Evolutionary conservation across 2,888 invertebrate genomes (phyloP), one percentile per base, ranked within the genome.

Genomic region (Macrophya alboannulata): DNA sequence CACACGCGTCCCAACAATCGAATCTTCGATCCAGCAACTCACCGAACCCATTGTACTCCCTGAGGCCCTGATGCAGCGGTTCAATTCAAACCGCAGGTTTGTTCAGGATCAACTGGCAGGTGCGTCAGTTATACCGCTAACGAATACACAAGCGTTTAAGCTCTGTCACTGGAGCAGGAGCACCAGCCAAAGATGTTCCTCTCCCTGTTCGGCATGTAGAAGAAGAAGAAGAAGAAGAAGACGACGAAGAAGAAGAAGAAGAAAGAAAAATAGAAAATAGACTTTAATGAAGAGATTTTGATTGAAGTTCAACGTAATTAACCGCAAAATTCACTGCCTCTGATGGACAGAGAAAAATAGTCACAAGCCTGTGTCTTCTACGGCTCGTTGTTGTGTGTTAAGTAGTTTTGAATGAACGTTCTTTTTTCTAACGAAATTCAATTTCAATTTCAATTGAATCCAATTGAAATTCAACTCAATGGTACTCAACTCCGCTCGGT

Each of bases 21-120:
- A 83, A 83, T 83, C 83, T 71, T n/a, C 37, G 71, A 83, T 83
- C 68, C 83, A 71, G 83, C 83, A 51, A 83, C 83, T 83, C 83
- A 83, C 83, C 83, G 83, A 21, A 68, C 68, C 83, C 40, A 83
- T 83, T 83, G 83, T 83, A 37, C 68, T 68, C 68, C 68, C 48
- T 40, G 31, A 25, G 65, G 37, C 51, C 37, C 51, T 68, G 68
- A 83, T 65, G 68, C 71, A 48, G 65, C 83, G 48, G 45, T 83
- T 83, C 83, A 62, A 81, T 62, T 81, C 81, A 81, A 62, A 17
- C 81, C 59, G 59, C 81, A 81, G 81, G 81, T 81, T 81, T 81
- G 59, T 62, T 62, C 81, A 40, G 81, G 81, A 62, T 62, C 81
- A 62, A 40, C 62, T 81, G 81, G 83, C 83, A 83, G 83, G 83